Conservation (phyloP, 2,888 invertebrate genomes). For the Augiades crinisus region DNA sequence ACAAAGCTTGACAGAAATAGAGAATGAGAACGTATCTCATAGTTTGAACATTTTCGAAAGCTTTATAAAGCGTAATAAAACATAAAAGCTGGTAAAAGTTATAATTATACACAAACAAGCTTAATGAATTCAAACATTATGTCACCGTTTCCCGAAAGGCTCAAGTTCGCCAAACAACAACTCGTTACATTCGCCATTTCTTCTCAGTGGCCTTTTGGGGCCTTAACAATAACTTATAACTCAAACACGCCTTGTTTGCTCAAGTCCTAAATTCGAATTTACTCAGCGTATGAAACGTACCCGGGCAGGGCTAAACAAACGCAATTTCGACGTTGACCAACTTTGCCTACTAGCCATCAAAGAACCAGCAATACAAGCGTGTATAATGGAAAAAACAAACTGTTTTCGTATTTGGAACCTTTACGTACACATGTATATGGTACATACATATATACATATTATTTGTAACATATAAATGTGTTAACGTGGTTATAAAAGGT, state of each 20-base stretch:
- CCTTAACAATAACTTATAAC: conserved; percentile 18
- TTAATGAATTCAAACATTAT: conserved; percentile 1
- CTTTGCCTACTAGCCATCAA: conserved; percentile 8
- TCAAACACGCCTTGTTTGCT: conserved; percentile 19
- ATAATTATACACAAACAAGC: conserved; percentile 5
- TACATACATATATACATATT: too few relatives aligned
- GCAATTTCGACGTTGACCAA: conserved; percentile 14
- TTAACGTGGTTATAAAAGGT: too few relatives aligned
- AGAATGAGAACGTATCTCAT: too few relatives aligned
- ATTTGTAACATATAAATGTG: too few relatives aligned
- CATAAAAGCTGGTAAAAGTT: not conserved
- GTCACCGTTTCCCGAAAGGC: conserved; percentile 4
- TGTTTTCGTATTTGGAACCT: too few relatives aligned
- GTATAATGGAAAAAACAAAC: conserved; percentile 6
- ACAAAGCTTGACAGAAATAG: too few relatives aligned
- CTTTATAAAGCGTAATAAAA: too few relatives aligned
- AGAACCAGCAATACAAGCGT: not conserved
- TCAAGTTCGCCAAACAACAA: conserved; percentile 14
- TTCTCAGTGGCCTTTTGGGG: conserved; percentile 1
- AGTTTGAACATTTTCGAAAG: too few relatives aligned
- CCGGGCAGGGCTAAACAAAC: conserved; percentile 14
- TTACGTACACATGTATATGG: too few relatives aligned
- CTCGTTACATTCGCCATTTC: conserved; percentile 17
- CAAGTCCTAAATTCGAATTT: conserved; percentile 16
- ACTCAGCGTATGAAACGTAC: conserved; percentile 17